Evolutionary conservation across 1,140 invertebrate genomes (phyloP), one percentile per base, ranked within the genome.

Genomic region (Macrostomum lignano): DNA sequence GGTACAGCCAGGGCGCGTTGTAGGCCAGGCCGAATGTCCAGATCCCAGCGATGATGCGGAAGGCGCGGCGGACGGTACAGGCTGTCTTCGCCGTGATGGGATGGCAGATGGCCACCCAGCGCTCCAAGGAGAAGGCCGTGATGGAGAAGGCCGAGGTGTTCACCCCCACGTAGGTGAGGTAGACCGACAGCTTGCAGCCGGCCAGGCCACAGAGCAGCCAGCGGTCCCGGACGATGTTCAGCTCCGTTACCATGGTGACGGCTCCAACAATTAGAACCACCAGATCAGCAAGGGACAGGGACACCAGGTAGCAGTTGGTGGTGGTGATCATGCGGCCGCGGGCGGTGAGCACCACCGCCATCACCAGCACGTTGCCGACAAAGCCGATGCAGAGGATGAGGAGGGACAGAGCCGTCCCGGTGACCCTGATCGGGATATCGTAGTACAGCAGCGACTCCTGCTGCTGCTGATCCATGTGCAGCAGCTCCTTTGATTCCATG

Each of bases 251-350:
- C 0, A 66, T 17, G 58, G 1, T 66, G 49, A 2, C 64, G 58
- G 3, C 67, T 36, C 17, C 69, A 52, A 3, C 66, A 4, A 61
- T 36, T 1, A 88, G 62, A 2, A 84, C 59, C 6, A 86, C 52
- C 17, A 91, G 63, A 51, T 88, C 81, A 1, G 77, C 79, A 28
- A 86, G 61, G 3, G 79, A 76, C 43, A 91, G 60, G 46, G 69
- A 73, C 49, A 78, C 81, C 25, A 82, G 61, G 47, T 82, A 82
- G 45, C 74, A 82, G 49, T 82, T 82, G 22, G 63, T 65, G 7
- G 58, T 52, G 10, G 21, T 21, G 3, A 55, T 61, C 39, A 58
- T 53, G 11, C 25, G 23, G 20, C 25, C 26, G 65, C 34, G 34
- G 15, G 34, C 31, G 17, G 23, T 31, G 13, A 26, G 25, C 7